These are phyloP conservation scores for Pogonocherus hispidulus DNA, from an alignment of 2,888 invertebrate genomes.

Conservation along the genomic window DNA sequence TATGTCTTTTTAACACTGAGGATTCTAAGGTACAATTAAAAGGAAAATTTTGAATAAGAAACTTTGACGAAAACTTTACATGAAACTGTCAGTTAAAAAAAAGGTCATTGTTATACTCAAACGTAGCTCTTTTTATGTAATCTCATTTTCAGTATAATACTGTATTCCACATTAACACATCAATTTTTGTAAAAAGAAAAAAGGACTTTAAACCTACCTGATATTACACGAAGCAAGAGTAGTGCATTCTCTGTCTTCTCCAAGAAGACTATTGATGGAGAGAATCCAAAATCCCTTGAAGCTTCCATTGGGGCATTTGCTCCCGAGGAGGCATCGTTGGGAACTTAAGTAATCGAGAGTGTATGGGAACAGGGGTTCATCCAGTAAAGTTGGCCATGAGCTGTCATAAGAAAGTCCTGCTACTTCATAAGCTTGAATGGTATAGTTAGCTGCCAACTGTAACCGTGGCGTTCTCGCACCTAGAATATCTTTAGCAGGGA, in stretches of 20 bases:
- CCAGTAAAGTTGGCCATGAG: constrained; percentile 72
- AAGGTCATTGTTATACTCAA: too few relatives aligned
- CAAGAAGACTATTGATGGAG: constrained; percentile 75
- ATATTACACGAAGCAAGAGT: constrained; percentile 73
- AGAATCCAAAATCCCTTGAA: constrained; percentile 77
- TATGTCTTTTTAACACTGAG: too few relatives aligned
- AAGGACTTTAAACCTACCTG: constrained; percentile 47
- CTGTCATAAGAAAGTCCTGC: constrained; percentile 74
- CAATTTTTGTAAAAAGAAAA: too few relatives aligned
- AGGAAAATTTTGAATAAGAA: too few relatives aligned
- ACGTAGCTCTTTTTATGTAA: too few relatives aligned
- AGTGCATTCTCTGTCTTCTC: constrained; percentile 70
- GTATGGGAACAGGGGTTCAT: constrained; percentile 77
- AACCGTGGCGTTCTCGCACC: constrained; percentile 72
- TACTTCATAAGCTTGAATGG: constrained; percentile 72
- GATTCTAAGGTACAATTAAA: too few relatives aligned
- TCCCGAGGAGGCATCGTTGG: constrained; percentile 72
- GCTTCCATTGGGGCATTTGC: constrained; percentile 73
- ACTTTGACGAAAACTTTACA: too few relatives aligned
- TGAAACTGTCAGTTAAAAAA: too few relatives aligned
- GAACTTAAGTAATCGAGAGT: constrained; percentile 74
- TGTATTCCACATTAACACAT: too few relatives aligned
- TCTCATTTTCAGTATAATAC: too few relatives aligned
- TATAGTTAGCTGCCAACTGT: constrained; percentile 72
- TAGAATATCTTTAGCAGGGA: constrained; percentile 59